These are phyloP conservation scores for Anser cygnoides DNA, from an alignment of 2,113 vertebrate genomes.

Conservation along the genomic window DNA sequence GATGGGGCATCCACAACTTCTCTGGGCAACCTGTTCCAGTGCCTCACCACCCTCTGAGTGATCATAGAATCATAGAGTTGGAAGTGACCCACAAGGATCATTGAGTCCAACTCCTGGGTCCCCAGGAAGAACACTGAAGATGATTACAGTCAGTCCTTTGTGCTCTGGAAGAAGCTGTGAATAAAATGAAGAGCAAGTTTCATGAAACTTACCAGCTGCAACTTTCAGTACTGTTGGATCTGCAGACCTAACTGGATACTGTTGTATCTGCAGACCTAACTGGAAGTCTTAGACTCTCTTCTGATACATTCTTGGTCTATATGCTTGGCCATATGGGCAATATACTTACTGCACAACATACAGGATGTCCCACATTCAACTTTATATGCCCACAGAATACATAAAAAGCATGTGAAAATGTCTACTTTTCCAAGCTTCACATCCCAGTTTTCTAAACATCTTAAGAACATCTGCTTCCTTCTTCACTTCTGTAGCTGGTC, in stretches of 20 bases:
- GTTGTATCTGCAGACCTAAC: background rate
- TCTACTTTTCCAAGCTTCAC: too few relatives aligned
- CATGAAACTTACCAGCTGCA: background rate
- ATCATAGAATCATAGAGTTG: too few relatives aligned
- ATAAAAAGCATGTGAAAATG: background rate
- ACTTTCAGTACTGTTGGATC: background rate
- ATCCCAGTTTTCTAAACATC: background rate
- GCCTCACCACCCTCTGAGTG: too few relatives aligned
- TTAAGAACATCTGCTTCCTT: background rate
- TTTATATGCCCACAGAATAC: background rate
- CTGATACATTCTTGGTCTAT: background rate
- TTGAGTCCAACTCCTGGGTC: too few relatives aligned
- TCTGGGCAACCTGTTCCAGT: too few relatives aligned
- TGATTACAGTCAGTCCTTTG: background rate
- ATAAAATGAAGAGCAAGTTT: background rate
- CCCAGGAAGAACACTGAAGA: too few relatives aligned
- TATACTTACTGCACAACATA: fast-evolving
- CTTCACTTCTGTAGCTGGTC: background rate
- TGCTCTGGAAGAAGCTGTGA: background rate
- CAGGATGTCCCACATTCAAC: background rate
- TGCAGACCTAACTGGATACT: background rate
- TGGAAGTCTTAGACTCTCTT: background rate
- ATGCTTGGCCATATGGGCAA: background rate
- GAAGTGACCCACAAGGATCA: too few relatives aligned
- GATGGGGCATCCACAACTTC: too few relatives aligned